Base-by-base conservation (phyloP, 1,140 invertebrate genomes). In the Apis cerana region DNA sequence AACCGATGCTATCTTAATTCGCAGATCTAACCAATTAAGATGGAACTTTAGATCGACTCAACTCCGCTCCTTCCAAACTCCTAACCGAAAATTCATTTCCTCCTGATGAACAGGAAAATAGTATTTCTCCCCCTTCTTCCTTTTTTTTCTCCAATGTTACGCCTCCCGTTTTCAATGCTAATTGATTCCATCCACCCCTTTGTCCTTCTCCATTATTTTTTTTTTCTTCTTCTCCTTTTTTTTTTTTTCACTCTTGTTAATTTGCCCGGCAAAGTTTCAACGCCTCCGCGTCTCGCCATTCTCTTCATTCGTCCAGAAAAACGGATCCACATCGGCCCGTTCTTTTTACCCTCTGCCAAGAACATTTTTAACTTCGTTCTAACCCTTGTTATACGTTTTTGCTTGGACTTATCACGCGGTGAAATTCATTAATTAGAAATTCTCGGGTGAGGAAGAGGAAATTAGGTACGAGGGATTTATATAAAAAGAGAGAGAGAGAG, bases 1-100 rank as follows among this genome's bases (percentile, higher is more conserved):
- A 70, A 65, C n/a, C 85, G 75, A 83, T 80, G 58, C 67, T 71
- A 72, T 82, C 76, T 87, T 85, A 85, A 87, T 88, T 90, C 86
- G 75, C 13, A 68, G 75, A 82, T 82, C 72, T 59, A 65, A 76
- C 56, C 75, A 85, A 89, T 89, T 89, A 87, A 82, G 75, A 82
- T 74, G 69, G 62, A 79, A 79, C 70, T 78, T 79, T 43, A 61
- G 75, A 75, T 58, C 74, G 75, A 75, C 74, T 52, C 23, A 43
- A 43, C 4, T 7, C 33, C 33, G 13, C 74, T 67, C 48, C 50
- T 21, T 7, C 4, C 27, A 13, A 21, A 43, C 15, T 43, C 4
- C 5, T 27, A 58, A 70, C 15, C 19, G 54, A 58, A 58, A 70
- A 78, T 58, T 78, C 13, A 58, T 70, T 59, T 19, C n/a, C 59